A percentile compares a stretch with the other conserved stretches of the same genome.
phyloP scores from a whole-genome alignment of 2,797 vertebrate species.

The Cyclura pinguis region DNA sequence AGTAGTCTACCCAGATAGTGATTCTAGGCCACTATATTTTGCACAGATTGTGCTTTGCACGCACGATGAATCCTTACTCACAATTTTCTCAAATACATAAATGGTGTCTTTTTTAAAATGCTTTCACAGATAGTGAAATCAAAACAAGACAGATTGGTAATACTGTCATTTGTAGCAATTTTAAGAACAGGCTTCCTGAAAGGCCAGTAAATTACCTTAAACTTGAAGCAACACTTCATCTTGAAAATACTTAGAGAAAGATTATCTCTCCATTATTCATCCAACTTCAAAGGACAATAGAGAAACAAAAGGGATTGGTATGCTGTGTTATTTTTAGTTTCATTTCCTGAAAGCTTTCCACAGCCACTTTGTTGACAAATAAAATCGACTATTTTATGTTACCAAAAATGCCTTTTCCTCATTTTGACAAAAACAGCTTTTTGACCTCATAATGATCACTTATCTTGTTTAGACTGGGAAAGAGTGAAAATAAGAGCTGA shows the following conservation, averaged over 20 bases:
- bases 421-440: not conserved
- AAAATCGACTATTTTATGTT: not conserved
- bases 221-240: not conserved
- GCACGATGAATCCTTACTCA: not conserved
- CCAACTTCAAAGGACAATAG: slow-evolving; percentile 20
- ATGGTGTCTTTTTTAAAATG: not conserved
- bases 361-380: slow-evolving; percentile 5
- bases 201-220: not conserved
- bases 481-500: not conserved
- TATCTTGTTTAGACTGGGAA: slow-evolving; percentile 3
- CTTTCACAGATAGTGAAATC: not conserved
- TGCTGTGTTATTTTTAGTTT: not conserved
- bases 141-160: slow-evolving; percentile 29
- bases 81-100: not conserved
- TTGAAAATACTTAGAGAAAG: not conserved
- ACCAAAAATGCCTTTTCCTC: not conserved
- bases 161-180: not conserved
- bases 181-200: not conserved
- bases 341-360: slow-evolving; percentile 20
- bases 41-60: not conserved
- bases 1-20: not conserved
- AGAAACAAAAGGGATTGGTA: slow-evolving; percentile 5
- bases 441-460: slow-evolving; percentile 42
- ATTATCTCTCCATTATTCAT: not conserved
- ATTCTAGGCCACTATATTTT: not conserved